These are phyloP conservation scores for Hafferia zeledoni DNA, from an alignment of 2,797 vertebrate genomes.

Conservation along the genomic window DNA sequence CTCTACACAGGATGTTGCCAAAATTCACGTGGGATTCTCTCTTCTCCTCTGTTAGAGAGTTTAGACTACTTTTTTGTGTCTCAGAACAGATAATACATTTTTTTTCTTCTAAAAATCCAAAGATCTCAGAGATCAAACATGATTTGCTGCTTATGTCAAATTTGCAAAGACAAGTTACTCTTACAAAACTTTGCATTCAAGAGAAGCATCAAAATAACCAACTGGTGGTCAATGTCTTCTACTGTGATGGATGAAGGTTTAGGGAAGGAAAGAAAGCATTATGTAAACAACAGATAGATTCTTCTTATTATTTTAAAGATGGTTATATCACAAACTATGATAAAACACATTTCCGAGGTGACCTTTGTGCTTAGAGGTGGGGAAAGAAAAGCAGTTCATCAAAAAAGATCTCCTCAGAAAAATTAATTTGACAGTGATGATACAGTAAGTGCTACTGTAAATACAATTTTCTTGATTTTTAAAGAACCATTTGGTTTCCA, in stretches of 20 bases:
- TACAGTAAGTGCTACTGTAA: background rate
- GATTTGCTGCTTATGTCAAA: background rate
- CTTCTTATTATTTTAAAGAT: background rate
- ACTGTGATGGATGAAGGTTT: background rate
- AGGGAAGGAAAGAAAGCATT: background rate
- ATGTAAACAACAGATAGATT: background rate
- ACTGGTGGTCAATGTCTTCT: background rate
- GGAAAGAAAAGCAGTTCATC: background rate
- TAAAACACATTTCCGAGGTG: background rate
- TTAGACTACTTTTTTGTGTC: background rate
- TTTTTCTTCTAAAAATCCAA: background rate
- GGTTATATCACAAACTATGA: background rate
- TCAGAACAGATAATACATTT: background rate
- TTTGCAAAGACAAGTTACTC: background rate
- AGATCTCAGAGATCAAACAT: background rate
- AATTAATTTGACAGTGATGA: conserved; percentile 10
- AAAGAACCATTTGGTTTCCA: conserved; percentile 29
- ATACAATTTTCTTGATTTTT: conserved; percentile 5
- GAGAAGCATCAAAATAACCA: background rate
- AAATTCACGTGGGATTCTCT: background rate
- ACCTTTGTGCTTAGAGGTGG: background rate
- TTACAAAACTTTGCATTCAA: background rate
- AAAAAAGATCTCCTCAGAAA: background rate
- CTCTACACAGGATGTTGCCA: background rate
- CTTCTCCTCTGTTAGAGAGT: background rate